A percentile compares a stretch with the other conserved stretches of the same genome.
phyloP scores from a whole-genome alignment of 1,140 invertebrate species.

The Drosophila grimshawi region DNA sequence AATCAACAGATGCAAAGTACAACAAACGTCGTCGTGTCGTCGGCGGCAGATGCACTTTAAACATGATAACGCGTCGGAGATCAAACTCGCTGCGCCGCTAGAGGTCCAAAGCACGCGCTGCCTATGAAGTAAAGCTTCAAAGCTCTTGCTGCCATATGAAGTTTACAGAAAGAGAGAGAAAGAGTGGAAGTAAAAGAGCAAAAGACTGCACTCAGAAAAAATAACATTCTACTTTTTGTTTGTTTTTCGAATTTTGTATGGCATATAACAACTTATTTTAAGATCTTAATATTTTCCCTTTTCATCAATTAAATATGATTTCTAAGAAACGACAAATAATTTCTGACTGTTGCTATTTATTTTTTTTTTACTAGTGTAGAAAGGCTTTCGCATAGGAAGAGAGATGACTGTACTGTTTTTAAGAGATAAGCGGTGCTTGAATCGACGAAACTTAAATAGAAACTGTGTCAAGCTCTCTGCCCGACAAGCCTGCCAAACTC shows the following conservation, averaged over 20 bases:
- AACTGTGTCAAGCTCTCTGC: slow-evolving; percentile 47
- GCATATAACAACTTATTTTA: no score
- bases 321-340: no score
- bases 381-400: background rate
- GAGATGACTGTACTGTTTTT: slow-evolving; percentile 17
- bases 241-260: no score
- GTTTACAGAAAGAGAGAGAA: background rate
- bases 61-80: slow-evolving; percentile 43
- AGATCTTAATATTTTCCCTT: no score
- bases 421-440: slow-evolving; percentile 19
- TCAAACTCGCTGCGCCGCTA: slow-evolving; percentile 56
- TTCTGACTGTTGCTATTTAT: no score
- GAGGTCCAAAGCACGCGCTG: background rate
- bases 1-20: slow-evolving; percentile 37
- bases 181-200: background rate
- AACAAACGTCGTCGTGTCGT: slow-evolving; percentile 2
- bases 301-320: no score
- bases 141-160: background rate
- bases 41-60: slow-evolving; percentile 41
- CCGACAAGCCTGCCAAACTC: slow-evolving; percentile 1
- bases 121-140: slow-evolving; percentile 4
- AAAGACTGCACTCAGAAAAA: background rate
- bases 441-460: slow-evolving; percentile 9
- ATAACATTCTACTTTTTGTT: background rate
- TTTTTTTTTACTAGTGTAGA: no score